Percentiles rank a stretch among this genome's conserved stretches.
phyloP scores from a whole-genome alignment of 2,888 invertebrate species.

The Osmoderma eremita region DNA sequence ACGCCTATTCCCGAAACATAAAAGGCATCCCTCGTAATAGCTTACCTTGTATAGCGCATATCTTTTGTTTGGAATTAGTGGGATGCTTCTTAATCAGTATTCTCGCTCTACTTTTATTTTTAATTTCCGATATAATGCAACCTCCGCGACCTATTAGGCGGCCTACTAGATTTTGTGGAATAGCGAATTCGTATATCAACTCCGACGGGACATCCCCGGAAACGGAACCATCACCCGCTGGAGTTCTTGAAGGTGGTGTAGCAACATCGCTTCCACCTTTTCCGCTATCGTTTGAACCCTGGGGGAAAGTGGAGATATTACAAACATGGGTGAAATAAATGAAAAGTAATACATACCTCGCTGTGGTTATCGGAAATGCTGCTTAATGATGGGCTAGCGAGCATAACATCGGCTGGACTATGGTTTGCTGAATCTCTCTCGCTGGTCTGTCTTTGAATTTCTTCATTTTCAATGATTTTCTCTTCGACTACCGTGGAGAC shows the following conservation, averaged over 20 bases:
- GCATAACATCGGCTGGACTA: constrained; percentile 76
- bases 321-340: neutral
- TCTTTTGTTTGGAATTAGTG: constrained; percentile 76
- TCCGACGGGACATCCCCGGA: constrained; percentile 52
- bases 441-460: constrained; percentile 53
- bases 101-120: constrained; percentile 80
- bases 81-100: constrained; percentile 84
- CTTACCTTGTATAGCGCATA: constrained; percentile 85
- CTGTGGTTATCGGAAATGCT: constrained; percentile 77
- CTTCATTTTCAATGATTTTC: constrained; percentile 42
- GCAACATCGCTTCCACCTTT: constrained; percentile 75
- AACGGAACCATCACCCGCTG: constrained; percentile 65
- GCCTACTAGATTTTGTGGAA: constrained; percentile 82
- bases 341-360: constrained; percentile 61
- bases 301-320: constrained; percentile 54
- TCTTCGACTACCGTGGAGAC: constrained; percentile 6
- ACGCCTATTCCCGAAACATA: too few species aligned
- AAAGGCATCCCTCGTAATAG: too few species aligned
- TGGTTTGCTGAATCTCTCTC: constrained; percentile 79
- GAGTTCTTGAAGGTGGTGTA: constrained; percentile 70
- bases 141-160: constrained; percentile 88
- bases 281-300: constrained; percentile 85
- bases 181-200: constrained; percentile 76
- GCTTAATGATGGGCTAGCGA: constrained; percentile 75
- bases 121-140: constrained; percentile 81